These are phyloP conservation scores for Saiga tatarica DNA, from an alignment of 2,113 vertebrate species.

Conservation along the genomic window DNA sequence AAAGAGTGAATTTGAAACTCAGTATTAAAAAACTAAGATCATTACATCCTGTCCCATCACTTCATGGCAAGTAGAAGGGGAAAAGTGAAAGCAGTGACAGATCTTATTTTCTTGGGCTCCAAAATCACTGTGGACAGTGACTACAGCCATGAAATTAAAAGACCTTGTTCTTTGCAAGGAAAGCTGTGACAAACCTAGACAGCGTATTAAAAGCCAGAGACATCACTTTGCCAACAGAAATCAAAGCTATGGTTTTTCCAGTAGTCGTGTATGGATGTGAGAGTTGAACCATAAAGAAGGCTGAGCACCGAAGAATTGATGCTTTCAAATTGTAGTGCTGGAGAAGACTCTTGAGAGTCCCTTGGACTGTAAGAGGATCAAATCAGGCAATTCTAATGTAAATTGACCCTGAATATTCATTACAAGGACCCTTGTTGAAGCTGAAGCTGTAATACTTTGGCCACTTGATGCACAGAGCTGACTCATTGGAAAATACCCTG, in stretches of 20 bases:
- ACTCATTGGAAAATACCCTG: not conserved
- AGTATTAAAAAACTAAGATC: not conserved
- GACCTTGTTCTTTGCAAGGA: not conserved
- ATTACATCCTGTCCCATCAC: not conserved
- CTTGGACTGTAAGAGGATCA: not conserved
- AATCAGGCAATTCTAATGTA: not conserved
- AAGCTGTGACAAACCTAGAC: not conserved
- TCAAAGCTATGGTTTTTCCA: not conserved
- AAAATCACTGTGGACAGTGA: not conserved
- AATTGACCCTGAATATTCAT: not conserved
- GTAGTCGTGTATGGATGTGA: not conserved
- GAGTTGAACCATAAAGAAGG: not conserved
- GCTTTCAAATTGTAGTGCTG: not conserved
- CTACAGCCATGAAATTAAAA: not conserved
- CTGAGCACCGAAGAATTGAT: not conserved
- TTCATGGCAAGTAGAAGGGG: not conserved
- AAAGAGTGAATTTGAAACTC: not conserved
- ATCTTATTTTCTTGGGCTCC: not conserved
- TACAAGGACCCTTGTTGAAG: not conserved
- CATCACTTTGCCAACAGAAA: not conserved
- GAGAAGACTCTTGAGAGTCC: not conserved
- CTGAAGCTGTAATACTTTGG: not conserved
- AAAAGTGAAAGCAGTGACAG: not conserved
- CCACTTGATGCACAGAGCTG: not conserved
- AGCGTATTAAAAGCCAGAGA: not conserved